Conservation (phyloP, 2,113 vertebrate genomes). For the Hydrochoerus hydrochaeris region DNA sequence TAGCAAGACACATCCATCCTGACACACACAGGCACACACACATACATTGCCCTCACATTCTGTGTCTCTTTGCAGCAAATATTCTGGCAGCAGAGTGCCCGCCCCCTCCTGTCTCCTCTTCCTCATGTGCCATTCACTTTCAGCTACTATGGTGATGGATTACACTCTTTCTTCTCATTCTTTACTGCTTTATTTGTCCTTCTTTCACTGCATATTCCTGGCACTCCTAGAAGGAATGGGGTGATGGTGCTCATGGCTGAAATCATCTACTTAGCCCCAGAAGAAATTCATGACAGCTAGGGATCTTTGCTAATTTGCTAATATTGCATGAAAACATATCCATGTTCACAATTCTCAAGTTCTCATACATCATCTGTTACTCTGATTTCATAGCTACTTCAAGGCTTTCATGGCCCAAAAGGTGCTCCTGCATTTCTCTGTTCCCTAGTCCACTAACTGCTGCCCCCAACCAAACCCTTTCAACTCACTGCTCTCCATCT, state of each 20-base stretch:
- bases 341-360: neutral
- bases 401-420: neutral
- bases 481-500: neutral
- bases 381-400: neutral
- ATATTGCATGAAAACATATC: neutral
- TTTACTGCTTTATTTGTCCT: neutral
- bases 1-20: neutral
- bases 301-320: neutral
- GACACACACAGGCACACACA: neutral
- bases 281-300: slow-evolving; percentile 12
- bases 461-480: neutral
- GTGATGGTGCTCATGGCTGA: neutral
- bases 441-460: neutral
- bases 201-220: slow-evolving; percentile 10
- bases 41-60: neutral
- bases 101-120: neutral
- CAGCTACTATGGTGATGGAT: neutral
- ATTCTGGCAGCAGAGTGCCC: neutral
- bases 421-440: neutral
- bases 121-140: neutral
- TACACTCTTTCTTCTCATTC: neutral
- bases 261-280: slow-evolving; percentile 40
- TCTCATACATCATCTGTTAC: neutral
- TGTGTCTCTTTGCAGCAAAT: neutral
- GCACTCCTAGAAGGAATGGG: neutral